Base-by-base conservation (phyloP, 2,797 vertebrate genomes). In the Leptodactylus fallax region DNA sequence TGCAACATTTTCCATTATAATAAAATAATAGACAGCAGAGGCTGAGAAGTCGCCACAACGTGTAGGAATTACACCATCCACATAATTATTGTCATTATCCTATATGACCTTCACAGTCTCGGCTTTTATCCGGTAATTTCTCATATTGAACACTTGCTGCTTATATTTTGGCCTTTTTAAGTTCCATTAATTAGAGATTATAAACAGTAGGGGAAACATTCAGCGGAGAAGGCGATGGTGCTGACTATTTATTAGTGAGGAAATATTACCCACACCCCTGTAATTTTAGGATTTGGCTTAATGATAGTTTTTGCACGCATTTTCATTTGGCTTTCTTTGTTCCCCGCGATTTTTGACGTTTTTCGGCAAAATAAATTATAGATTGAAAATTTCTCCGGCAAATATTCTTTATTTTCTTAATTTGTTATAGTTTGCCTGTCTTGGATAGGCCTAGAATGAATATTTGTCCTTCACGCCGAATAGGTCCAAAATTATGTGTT, bases 61-160 rank as follows among this genome's bases (percentile, higher is more conserved):
- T 36, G 58, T 9, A 65, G 80, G 53, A 61, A 53, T 47, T 17
- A 82, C 79, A 25, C 69, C 74, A 49, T 76, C 81, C 58, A 65
- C 21, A 58, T 87, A 81, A 87, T 87, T 87, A 87, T 65, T 51
- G 60, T 61, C 81, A 87, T 87, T 87, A 82, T 77, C 74, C 60
- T 81, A 87, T 87, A n/a, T 79, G 79, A 76, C 60, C 69, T 55
- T 53, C 71, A 65, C 86, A 23, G 71, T 19, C 51, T 58, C 23
- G 13, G 51, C 1, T 7, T 65, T 87, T 87, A 87, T 87, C 80
- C 80, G 7, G n/a, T 83, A 45, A 77, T 87, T 83, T 74, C 19
- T 23, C 14, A 27, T 45, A 63, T 27, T 85, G 74, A 77, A 78
- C 45, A 63, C 36, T 23, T 36, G 49, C n/a, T 45, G 69, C 53